Conservation (phyloP, 2,888 invertebrate genomes). For the Azorinus chamasolen region DNA sequence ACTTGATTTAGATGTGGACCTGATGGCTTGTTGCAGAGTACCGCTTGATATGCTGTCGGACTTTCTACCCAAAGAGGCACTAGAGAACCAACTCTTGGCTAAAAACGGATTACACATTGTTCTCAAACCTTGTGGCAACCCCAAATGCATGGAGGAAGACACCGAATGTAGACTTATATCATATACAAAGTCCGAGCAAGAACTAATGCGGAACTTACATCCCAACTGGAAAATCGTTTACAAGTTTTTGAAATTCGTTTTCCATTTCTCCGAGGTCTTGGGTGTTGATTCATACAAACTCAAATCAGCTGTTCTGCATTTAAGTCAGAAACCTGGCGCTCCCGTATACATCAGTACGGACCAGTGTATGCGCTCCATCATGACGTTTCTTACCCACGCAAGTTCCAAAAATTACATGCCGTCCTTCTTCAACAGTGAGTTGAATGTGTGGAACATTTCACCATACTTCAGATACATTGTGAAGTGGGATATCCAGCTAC, state of each 20-base stretch:
- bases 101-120: slow-evolving; percentile 40
- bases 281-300: slow-evolving; percentile 34
- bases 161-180: slow-evolving; percentile 28
- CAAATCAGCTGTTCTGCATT: slow-evolving; percentile 17
- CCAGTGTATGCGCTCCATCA: no score
- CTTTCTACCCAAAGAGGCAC: not conserved
- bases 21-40: slow-evolving; percentile 28
- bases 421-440: no score
- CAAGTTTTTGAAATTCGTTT: slow-evolving; percentile 14
- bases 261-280: slow-evolving; percentile 11
- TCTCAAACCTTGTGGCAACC: slow-evolving; percentile 24
- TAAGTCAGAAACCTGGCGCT: not conserved
- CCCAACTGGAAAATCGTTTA: slow-evolving; percentile 25
- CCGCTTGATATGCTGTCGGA: not conserved
- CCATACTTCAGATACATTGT: no score
- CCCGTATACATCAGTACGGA: not conserved
- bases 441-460: no score
- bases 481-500: no score
- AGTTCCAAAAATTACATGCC: no score
- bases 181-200: slow-evolving; percentile 28
- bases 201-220: slow-evolving; percentile 19
- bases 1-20: slow-evolving; percentile 17
- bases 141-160: slow-evolving; percentile 2
- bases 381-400: no score
- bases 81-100: not conserved